Base-by-base conservation (phyloP, 1,140 invertebrate species). In the Zaprionus ornatus region DNA sequence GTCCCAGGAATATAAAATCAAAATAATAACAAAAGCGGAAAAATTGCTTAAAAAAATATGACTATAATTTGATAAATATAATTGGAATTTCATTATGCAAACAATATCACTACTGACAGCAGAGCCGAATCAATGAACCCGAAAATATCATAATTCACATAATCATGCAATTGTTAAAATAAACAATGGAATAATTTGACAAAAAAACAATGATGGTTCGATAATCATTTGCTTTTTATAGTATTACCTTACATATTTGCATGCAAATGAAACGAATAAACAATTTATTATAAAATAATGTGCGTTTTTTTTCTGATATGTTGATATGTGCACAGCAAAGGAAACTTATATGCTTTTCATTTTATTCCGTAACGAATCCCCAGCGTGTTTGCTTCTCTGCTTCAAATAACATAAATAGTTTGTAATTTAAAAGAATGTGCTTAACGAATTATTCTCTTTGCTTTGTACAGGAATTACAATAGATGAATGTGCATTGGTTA, bases 1-100 rank as follows among this genome's bases (percentile, higher is more conserved):
- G 48, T 3, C 2, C 37, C 0, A 17, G 10, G 50, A 27, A 72
- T 86, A 86, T 77, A 65, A 77, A 79, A 61, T n/a, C 6, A 17
- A 15, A 25, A 60, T 56, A 25, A 60, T 56, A 50, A 54, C 52
- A 65, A 72, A 68, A 48, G 19, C 1, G 19, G 7, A 7, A 50
- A 50, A 23, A 50, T 21, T 50, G 19, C n/a, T 23, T 21, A 12
- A 50, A 50, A 50, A 50, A 23, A 50, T 21, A 50, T 21, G 21
- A 50, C 10, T 50, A 50, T 50, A 21, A 50, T 50, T 50, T 50
- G 19, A 50, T 50, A 50, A 21, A 23, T 19, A 50, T 50, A 50
- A 50, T 23, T 50, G 19, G 19, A 50, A 50, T 50, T 50, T 50
- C 12, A 50, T 50, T 13, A 23, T 9, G 19, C 45, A 50, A 50